phyloP scores from a whole-genome alignment of 2,113 vertebrate genomes.

The Gymnocephalus cernua region DNA sequence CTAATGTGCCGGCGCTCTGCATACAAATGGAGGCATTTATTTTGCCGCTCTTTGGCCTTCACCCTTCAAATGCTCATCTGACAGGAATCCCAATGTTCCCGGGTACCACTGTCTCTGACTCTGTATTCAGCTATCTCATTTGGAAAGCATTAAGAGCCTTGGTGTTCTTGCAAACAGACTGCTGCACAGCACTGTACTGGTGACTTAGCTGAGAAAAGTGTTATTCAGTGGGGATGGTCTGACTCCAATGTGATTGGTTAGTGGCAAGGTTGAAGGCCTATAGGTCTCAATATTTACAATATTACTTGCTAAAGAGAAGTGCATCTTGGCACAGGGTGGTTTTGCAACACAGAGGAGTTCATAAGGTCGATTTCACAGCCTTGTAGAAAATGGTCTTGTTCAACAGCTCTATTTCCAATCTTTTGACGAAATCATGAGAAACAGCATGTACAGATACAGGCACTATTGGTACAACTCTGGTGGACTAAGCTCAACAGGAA shows the following conservation, averaged over 20 bases:
- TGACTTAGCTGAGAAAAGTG: slow-evolving; percentile 38
- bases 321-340: slow-evolving; percentile 32
- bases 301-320: slow-evolving; percentile 57
- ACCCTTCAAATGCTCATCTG: slow-evolving; percentile 80
- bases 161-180: slow-evolving; percentile 61
- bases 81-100: slow-evolving; percentile 82
- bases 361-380: slow-evolving; percentile 52
- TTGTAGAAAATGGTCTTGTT: slow-evolving; percentile 54
- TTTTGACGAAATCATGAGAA: slow-evolving; percentile 54
- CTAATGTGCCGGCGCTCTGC: slow-evolving; percentile 82
- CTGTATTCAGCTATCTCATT: slow-evolving; percentile 72
- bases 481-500: slow-evolving; percentile 31
- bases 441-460: slow-evolving; percentile 53
- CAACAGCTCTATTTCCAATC: slow-evolving; percentile 64
- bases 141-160: slow-evolving; percentile 61
- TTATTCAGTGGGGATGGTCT: slow-evolving; percentile 41
- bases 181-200: slow-evolving; percentile 25
- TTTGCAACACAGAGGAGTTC: slow-evolving; percentile 61
- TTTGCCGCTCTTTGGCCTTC: slow-evolving; percentile 75
- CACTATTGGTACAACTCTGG: slow-evolving; percentile 23
- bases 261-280: slow-evolving; percentile 34
- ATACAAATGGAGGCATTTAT: slow-evolving; percentile 87
- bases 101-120: slow-evolving; percentile 55
- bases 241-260: slow-evolving; percentile 63
- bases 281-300: slow-evolving; percentile 59